These are phyloP conservation scores for Hypomesus transpacificus DNA, from an alignment of 2,113 vertebrate species.

Conservation along the genomic window DNA sequence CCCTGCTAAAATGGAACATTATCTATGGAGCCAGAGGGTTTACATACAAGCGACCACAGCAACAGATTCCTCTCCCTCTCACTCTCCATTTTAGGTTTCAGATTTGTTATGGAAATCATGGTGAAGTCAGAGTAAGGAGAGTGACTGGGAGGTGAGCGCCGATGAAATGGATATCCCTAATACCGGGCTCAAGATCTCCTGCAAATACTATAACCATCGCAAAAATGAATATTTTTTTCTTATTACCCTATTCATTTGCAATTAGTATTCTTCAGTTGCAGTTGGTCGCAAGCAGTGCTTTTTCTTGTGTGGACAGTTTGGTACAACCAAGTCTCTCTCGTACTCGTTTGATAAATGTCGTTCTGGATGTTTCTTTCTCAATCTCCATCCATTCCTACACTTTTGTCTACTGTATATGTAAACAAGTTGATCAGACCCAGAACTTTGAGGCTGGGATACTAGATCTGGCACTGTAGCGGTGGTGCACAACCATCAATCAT, in stretches of 20 bases:
- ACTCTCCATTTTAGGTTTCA: conserved; percentile 11
- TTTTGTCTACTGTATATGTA: conserved; percentile 31
- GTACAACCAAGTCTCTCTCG: not conserved
- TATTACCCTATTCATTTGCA: no score
- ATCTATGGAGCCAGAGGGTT: conserved; percentile 12
- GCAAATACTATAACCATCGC: no score
- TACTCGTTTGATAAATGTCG: not conserved
- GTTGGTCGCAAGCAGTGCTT: no score
- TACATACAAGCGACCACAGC: conserved; percentile 17
- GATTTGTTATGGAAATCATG: conserved; percentile 38
- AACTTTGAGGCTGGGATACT: conserved; percentile 49
- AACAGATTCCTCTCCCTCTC: not conserved
- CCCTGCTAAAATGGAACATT: conserved; percentile 17
- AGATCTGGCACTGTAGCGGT: conserved; percentile 29
- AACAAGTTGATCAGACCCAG: conserved; percentile 62
- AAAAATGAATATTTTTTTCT: no score
- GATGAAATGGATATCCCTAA: conserved; percentile 7
- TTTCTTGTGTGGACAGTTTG: no score
- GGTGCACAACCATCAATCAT: conserved; percentile 49
- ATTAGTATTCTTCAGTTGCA: no score
- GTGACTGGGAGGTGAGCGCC: conserved; percentile 19
- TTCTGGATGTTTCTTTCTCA: not conserved
- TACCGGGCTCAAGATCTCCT: no score
- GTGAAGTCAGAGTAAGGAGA: conserved; percentile 4
- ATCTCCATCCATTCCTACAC: not conserved